Evolutionary conservation across 2,113 vertebrate species (phyloP).

Genomic region (Parus major): DNA sequence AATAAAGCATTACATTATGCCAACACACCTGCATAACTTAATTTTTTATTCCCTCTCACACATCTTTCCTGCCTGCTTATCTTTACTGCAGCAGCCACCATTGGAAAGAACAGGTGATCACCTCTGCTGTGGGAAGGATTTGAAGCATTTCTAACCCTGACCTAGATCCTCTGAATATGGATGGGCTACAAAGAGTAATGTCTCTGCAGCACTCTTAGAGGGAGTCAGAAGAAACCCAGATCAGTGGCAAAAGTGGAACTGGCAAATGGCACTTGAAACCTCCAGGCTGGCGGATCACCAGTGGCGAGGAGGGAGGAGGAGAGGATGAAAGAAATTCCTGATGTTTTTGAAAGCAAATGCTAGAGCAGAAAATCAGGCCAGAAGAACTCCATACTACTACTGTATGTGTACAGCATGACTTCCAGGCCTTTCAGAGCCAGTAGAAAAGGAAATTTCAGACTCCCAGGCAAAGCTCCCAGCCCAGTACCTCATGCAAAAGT

Average conservation of each 20-base stretch:
- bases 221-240: not conserved
- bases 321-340: not conserved
- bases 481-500: not conserved
- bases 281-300: not conserved
- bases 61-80: constrained; percentile 9
- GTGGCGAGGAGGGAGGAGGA: not conserved
- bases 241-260: not conserved
- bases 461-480: not conserved
- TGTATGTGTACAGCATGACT: not conserved
- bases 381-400: not conserved
- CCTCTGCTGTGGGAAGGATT: not conserved
- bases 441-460: not conserved
- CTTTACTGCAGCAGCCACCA: not conserved
- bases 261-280: not conserved
- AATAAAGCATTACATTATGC: not conserved
- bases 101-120: not conserved
- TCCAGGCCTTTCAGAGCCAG: not conserved
- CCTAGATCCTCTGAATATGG: not conserved
- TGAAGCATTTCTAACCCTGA: not conserved
- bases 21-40: not conserved
- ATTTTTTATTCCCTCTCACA: not conserved
- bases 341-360: not conserved
- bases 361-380: not conserved
- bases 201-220: not conserved
- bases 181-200: not conserved